Base-by-base conservation (phyloP, 2,888 invertebrate species). In the Acanthopleura granulata region DNA sequence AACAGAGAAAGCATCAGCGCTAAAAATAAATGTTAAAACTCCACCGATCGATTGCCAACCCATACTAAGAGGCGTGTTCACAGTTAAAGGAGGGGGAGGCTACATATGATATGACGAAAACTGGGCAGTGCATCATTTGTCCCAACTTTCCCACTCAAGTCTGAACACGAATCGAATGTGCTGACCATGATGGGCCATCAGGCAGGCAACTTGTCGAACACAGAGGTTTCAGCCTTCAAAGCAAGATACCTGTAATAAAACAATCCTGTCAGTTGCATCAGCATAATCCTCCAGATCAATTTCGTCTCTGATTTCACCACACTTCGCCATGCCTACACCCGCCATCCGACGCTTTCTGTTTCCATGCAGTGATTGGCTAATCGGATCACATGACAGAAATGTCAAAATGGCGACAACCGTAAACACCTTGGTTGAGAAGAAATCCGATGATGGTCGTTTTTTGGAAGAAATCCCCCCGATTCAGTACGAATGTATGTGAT, bases 401-500 rank as follows among this genome's bases (percentile, higher is more conserved):
- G n/a, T 57, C 22, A 57, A 57, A 57, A 57, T 57, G 57, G 57
- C 57, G 57, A 57, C 57, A 18, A n/a, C 3, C 57, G 22, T 22
- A 18, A 57, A 22, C 57, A 57, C 57, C 6, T 12, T 22, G 57
- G 18, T 22, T 18, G 22, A 18, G 18, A 22, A 57, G 22, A 57
- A 57, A 57, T 57, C 57, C 3, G 57, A 57, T 18, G 57, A 57
- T n/a, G 57, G 57, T n/a, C 22, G 6, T 6, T 57, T 71, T 30
- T 75, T 49, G 40, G 62, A 72, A 40, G 30, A 71, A 50, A 75
- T 84, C 22, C 78, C 83, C 62, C 76, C 74, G 40, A 72, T 80
- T 16, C 81, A 84, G 76, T 84, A 79, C 78, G 81, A 84, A 78
- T 83, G 84, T 84, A 76, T 79, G 81, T 73, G 51, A 50, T 30